Evolutionary conservation across 2,888 invertebrate genomes (phyloP), one percentile per base, ranked within the genome.

Genomic region (Euclidia mi): DNA sequence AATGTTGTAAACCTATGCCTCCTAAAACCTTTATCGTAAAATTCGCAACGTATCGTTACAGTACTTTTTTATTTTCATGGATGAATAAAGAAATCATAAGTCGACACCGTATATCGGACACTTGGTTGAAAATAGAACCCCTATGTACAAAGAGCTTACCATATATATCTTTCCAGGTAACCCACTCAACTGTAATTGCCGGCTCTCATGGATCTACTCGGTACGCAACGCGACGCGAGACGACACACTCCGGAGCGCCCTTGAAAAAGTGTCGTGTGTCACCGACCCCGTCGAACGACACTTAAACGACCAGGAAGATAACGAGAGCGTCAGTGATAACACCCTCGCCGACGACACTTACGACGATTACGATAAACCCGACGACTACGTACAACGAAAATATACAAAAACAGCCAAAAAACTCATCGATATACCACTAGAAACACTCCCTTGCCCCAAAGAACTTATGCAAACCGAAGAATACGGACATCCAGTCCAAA

Each of bases 161-260:
- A 34, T 42, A 29, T 58, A 48, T 83, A 63, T 85, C 63, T 67
- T 91, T 89, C 37, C 96, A 98, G 98, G 97, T 87, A 98, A 98
- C 94, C 96, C 96, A 81, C 96, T 98, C 90, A 95, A 95, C 88
- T 98, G 98, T 92, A 97, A 98, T 94, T 98, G 98, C 89, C 97
- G 97, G 53, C 95, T 98, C 58, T 95, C 96, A 44, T 98, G 98
- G 98, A 95, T 98, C 87, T 96, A 96, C 94, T 95, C 95, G 50
- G 92, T 98, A 68, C 95, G 96, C 69, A 96, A 97, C 90, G 97
- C 97, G 81, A 97, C 97, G 63, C 95, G 96, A 86, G 97, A 96
- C 89, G 91, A 89, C 68, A 95, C 95, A 69, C 94, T 97, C 72
- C 95, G 95, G 76, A 95, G 95, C 76, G 95, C 96, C 41, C 95